Conservation (phyloP, 2,113 vertebrate genomes). For the Vulpes ferrilata region DNA sequence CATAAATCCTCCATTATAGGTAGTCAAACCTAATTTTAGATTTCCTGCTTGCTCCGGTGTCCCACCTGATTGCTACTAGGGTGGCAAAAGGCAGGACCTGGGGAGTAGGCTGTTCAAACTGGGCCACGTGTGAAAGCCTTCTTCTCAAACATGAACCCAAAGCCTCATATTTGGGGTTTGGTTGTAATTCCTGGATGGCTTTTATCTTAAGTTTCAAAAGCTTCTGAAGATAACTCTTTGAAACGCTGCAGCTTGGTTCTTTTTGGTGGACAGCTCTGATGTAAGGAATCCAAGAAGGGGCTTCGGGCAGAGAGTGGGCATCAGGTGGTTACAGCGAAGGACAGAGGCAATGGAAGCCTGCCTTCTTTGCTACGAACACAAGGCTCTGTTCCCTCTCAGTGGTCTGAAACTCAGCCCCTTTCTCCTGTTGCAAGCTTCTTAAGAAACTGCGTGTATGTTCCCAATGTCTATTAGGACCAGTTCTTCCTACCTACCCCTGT, state of each 20-base stretch:
- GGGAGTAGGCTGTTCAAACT: conserved; percentile 71
- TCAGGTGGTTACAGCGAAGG: background rate
- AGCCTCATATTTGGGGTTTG: conserved; percentile 60
- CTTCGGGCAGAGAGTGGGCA: fast-evolving
- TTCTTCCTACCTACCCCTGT: too few relatives aligned
- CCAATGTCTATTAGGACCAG: fast-evolving
- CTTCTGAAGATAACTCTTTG: background rate
- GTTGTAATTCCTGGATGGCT: conserved; percentile 74
- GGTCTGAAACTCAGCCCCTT: background rate
- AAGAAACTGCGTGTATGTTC: background rate
- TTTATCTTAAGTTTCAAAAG: conserved; percentile 61
- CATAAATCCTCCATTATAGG: conserved; percentile 92
- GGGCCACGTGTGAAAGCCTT: conserved; percentile 62
- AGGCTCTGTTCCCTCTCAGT: fast-evolving
- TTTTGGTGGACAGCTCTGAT: background rate
- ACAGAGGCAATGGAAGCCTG: fast-evolving
- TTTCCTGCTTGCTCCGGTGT: conserved; percentile 88
- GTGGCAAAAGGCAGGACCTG: conserved; percentile 82
- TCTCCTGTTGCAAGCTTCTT: background rate
- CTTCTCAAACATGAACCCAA: background rate
- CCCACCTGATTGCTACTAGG: conserved; percentile 89
- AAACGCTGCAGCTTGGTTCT: conserved; percentile 19
- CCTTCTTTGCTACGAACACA: fast-evolving
- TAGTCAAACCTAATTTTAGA: conserved; percentile 94
- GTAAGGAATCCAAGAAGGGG: too few relatives aligned